Base-by-base conservation (phyloP, 2,888 invertebrate genomes). In the Acleris cristana region DNA sequence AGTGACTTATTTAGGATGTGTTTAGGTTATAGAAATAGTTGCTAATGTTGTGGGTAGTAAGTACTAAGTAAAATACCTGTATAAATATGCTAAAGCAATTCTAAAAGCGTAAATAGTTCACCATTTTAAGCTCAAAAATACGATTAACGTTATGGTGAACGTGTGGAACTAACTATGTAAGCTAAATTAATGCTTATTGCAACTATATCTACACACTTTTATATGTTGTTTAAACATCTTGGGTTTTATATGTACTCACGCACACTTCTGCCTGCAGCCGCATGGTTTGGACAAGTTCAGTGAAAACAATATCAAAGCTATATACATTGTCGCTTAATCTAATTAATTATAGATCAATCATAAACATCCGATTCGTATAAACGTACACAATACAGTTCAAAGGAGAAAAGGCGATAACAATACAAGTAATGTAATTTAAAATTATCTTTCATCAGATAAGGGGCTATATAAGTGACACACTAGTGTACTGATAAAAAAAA, bases 251-350 rank as follows among this genome's bases (percentile, higher is more conserved):
- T 64, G 74, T 94, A 95, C 95, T 95, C 94, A 95, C 95, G 93
- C 94, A 94, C 76, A 95, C 95, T 94, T 95, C 95, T 89, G 95
- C 95, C 95, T 95, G 93, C 82, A 79, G 93, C 90, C 89, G 93
- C 93, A 89, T 89, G 90, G 87, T 72, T 86, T 83, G 83, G 84
- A 90, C 84, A 87, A 82, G 79, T 81, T 84, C 79, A 80, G 78
- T 87, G 80, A 83, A 80, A 76, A 84, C 79, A 82, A 70, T 76
- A 79, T 74, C 77, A 76, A 88, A 89, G 89, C 90, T 90, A 90
- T 90, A 73, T 91, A 89, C 89, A 91, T 70, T 74, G 65, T 73
- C 70, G 71, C 69, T 66, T 66, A 66, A 58, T 58, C 58, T 70
- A 21, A 45, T 49, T 57, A 34, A 52, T 61, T 67, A 52, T 26